These are phyloP conservation scores for Syngnathoides biaculeatus DNA, from an alignment of 2,113 vertebrate genomes.

Conservation along the genomic window DNA sequence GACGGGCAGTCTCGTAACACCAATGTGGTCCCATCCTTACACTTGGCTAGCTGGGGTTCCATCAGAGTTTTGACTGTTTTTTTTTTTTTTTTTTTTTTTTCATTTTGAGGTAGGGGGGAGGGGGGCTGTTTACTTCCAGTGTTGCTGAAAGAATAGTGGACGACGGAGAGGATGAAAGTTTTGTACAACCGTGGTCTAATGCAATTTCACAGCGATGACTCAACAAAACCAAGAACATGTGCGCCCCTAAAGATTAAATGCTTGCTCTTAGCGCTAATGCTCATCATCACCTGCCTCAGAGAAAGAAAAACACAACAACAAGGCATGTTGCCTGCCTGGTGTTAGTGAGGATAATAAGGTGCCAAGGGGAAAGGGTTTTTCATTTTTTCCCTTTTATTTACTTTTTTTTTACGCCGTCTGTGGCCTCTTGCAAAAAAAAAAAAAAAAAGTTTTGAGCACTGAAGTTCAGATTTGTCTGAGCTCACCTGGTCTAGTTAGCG, in stretches of 20 bases:
- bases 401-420: slow-evolving; percentile 25
- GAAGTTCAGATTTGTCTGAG: slow-evolving; percentile 32
- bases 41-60: slow-evolving; percentile 42
- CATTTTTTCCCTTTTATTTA: not conserved
- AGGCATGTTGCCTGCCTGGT: slow-evolving; percentile 25
- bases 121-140: slow-evolving; percentile 6
- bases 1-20: slow-evolving; percentile 8
- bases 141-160: slow-evolving; percentile 3
- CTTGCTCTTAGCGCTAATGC: slow-evolving; percentile 46
- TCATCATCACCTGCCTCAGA: slow-evolving; percentile 60
- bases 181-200: slow-evolving; percentile 51
- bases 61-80: slow-evolving; percentile 35
- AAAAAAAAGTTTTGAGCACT: slow-evolving; percentile 37
- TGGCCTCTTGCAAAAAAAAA: slow-evolving; percentile 24
- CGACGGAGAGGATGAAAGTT: slow-evolving; percentile 30
- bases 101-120: slow-evolving; percentile 4
- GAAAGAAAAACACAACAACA: slow-evolving; percentile 39
- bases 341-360: slow-evolving; percentile 48
- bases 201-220: slow-evolving; percentile 29
- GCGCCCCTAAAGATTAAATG: slow-evolving; percentile 65
- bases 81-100: no score
- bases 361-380: slow-evolving; percentile 19
- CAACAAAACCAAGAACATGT: slow-evolving; percentile 57
- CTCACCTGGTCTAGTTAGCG: slow-evolving; percentile 52
- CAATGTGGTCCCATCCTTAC: slow-evolving; percentile 37